These are phyloP conservation scores for Drosophila lini DNA, from an alignment of 1,140 invertebrate genomes.

Conservation along the genomic window DNA sequence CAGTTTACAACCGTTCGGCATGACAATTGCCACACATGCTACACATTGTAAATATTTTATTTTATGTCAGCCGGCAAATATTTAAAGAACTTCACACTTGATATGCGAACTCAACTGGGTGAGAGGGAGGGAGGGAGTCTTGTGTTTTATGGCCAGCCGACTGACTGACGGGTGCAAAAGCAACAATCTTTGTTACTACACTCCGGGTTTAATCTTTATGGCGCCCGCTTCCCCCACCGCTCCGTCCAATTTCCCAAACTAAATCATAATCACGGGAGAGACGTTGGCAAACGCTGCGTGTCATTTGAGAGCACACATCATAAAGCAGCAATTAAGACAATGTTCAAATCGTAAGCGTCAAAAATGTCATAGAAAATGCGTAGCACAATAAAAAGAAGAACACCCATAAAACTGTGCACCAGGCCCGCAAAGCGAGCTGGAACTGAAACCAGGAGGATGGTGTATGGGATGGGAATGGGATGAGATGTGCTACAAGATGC, in stretches of 20 bases:
- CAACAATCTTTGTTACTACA: slow-evolving; percentile 60
- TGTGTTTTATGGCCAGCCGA: slow-evolving; percentile 44
- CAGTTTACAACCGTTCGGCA: slow-evolving; percentile 39
- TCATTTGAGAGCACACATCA: slow-evolving; percentile 80
- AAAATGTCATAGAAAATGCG: slow-evolving; percentile 77
- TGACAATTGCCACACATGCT: slow-evolving; percentile 75
- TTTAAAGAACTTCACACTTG: slow-evolving; percentile 79
- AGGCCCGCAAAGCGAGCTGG: slow-evolving; percentile 25
- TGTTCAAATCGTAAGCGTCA: slow-evolving; percentile 80
- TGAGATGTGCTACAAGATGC: neutral
- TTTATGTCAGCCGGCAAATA: slow-evolving; percentile 71
- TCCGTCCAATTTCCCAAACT: slow-evolving; percentile 54
- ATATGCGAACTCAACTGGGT: slow-evolving; percentile 64
- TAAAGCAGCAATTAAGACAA: slow-evolving; percentile 83
- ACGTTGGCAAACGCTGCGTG: slow-evolving; percentile 69
- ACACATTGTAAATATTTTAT: slow-evolving; percentile 77
- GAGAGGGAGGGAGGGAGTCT: slow-evolving; percentile 1
- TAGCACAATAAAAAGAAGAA: slow-evolving; percentile 77
- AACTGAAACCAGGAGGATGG: neutral
- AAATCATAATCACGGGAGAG: slow-evolving; percentile 76
- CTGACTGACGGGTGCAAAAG: slow-evolving; percentile 59
- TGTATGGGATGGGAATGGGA: neutral
- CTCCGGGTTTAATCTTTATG: slow-evolving; percentile 72
- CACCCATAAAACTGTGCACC: slow-evolving; percentile 65
- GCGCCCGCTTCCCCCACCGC: slow-evolving; percentile 27